Evolutionary conservation across 2,888 invertebrate species (phyloP).

Genomic region (Halocaridina rubra): DNA sequence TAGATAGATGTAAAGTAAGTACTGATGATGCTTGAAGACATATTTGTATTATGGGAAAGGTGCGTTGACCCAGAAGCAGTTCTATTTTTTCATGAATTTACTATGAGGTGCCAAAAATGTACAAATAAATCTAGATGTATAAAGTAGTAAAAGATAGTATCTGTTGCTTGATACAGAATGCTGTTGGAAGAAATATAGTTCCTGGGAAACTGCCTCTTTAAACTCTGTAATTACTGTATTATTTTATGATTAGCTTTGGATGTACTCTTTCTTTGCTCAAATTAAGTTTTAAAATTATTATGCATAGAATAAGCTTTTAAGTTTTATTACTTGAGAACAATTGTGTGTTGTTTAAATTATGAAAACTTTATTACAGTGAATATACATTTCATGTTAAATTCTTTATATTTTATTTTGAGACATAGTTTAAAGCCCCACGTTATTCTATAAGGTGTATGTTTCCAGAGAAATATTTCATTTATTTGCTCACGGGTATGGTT

Average conservation of each 20-base stretch:
- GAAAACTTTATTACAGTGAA: too few relatives aligned
- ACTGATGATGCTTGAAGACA: too few relatives aligned
- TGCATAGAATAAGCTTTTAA: too few relatives aligned
- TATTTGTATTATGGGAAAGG: too few relatives aligned
- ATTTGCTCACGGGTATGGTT: conserved; percentile 54
- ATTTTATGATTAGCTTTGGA: conserved; percentile 23
- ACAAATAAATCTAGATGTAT: conserved; percentile 42
- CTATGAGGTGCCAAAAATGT: conserved; percentile 55
- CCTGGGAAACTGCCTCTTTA: conserved; percentile 47
- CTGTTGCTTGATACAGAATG: not conserved
- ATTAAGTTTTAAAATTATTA: not conserved
- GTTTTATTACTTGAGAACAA: too few relatives aligned
- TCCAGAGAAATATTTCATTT: conserved; percentile 42
- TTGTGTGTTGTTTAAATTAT: too few relatives aligned
- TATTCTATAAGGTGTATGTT: conserved; percentile 19
- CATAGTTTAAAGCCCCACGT: too few relatives aligned
- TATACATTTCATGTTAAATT: too few relatives aligned
- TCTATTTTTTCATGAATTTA: conserved; percentile 25
- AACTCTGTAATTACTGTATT: conserved; percentile 32
- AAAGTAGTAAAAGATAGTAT: conserved; percentile 23
- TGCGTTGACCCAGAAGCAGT: too few relatives aligned
- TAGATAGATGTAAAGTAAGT: too few relatives aligned
- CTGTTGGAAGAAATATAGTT: conserved; percentile 35
- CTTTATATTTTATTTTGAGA: too few relatives aligned
- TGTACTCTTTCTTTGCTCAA: conserved; percentile 43